A percentile compares a stretch with the other conserved stretches of the same genome.
phyloP scores from a whole-genome alignment of 2,888 invertebrate genomes.

The Bellardia pandia region DNA sequence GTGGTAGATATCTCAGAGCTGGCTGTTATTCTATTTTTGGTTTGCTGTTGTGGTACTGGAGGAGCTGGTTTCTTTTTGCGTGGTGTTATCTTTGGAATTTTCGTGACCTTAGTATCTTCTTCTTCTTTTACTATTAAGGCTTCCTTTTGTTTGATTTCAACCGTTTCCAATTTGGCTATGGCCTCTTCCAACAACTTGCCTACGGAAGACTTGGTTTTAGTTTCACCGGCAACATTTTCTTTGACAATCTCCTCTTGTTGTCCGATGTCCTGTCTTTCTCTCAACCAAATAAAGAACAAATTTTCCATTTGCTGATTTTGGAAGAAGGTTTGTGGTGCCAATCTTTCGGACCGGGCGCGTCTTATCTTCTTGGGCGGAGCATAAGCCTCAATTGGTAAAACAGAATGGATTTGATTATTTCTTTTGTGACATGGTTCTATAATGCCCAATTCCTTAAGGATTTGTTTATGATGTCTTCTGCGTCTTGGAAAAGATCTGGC shows the following conservation, averaged over 20 bases:
- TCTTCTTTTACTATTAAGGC: constrained; percentile 64
- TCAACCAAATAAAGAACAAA: constrained; percentile 81
- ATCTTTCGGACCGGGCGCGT: constrained; percentile 78
- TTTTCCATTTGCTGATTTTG: constrained; percentile 78
- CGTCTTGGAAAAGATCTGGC: constrained; percentile 43
- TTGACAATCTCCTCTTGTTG: neutral
- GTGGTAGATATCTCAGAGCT: constrained; percentile 67
- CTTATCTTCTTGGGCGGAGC: constrained; percentile 82
- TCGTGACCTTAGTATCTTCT: neutral
- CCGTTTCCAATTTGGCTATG: constrained; percentile 78
- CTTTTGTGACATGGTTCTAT: constrained; percentile 75
- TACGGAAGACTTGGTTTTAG: constrained; percentile 75
- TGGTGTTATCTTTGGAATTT: neutral
- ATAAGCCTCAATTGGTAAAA: constrained; percentile 78
- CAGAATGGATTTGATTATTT: constrained; percentile 74
- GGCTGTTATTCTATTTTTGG: constrained; percentile 9
- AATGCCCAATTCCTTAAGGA: constrained; percentile 47
- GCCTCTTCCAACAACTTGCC: constrained; percentile 78
- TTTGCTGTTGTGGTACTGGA: constrained; percentile 72
- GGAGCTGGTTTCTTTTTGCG: constrained; percentile 39
- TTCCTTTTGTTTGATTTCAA: constrained; percentile 62
- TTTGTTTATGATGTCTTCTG: constrained; percentile 26
- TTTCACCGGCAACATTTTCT: constrained; percentile 56
- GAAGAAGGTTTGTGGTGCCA: constrained; percentile 76
- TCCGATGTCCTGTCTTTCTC: constrained; percentile 69